Conservation (phyloP, 1,140 invertebrate species). For the Diorhabda carinulata region DNA sequence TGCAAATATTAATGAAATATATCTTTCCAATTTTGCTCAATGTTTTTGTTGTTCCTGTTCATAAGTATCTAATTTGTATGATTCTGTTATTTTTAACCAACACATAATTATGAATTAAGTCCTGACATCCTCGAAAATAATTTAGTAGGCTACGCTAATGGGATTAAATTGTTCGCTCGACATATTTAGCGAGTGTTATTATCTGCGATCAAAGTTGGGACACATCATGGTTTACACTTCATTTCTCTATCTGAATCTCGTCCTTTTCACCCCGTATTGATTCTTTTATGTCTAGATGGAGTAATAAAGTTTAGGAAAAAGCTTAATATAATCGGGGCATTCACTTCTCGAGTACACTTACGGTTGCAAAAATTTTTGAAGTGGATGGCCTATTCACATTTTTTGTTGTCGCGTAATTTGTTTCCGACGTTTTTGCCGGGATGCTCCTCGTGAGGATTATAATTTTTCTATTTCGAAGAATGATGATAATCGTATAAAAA, state of each 20-base stretch:
- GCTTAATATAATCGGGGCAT: constrained; percentile 11
- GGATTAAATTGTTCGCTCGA: constrained; percentile 25
- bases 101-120: too few species aligned
- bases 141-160: constrained; percentile 14
- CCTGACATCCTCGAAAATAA: too few species aligned
- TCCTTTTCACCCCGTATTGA: constrained; percentile 23
- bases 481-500: not conserved
- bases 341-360: constrained; percentile 2
- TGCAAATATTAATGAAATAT: too few species aligned
- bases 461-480: constrained; percentile 3
- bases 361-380: constrained; percentile 4
- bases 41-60: too few species aligned
- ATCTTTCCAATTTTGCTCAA: too few species aligned
- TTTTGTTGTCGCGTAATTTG: constrained; percentile 5
- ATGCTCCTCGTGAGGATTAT: not conserved
- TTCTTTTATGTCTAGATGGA: constrained; percentile 22
- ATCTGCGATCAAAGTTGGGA: constrained; percentile 32
- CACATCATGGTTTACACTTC: constrained; percentile 32
- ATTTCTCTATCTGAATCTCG: constrained; percentile 33
- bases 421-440: not conserved
- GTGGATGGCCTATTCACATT: constrained; percentile 11
- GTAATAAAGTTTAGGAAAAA: constrained; percentile 17
- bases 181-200: constrained; percentile 27
- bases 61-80: too few species aligned
- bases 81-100: too few species aligned